phyloP scores from a whole-genome alignment of 2,113 vertebrate species.

The Bufo gargarizans region DNA sequence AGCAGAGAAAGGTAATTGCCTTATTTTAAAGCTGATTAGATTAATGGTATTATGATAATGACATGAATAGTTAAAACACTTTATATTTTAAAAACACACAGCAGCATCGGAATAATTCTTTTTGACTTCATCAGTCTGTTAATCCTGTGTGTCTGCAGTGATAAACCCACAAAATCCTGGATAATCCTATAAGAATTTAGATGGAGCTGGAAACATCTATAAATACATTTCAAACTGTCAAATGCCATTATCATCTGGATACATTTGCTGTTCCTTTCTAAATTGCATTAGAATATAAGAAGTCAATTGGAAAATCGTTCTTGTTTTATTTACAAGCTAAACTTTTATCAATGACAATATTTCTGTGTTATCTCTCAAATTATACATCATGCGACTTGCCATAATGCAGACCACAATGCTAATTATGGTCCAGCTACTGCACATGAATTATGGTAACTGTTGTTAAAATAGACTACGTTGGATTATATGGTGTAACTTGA shows the following conservation, averaged over 20 bases:
- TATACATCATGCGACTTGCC: background rate
- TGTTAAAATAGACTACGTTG: background rate
- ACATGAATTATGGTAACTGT: background rate
- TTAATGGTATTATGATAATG: constrained; percentile 72
- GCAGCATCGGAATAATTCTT: constrained; percentile 70
- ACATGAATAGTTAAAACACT: constrained; percentile 67
- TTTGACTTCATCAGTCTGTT: constrained; percentile 78
- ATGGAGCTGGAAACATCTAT: constrained; percentile 74
- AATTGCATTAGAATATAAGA: constrained; percentile 66
- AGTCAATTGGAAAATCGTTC: constrained; percentile 58
- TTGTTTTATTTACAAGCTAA: background rate
- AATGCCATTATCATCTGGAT: constrained; percentile 79
- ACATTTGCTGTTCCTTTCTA: constrained; percentile 67
- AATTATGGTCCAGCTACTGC: background rate
- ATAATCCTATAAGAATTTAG: constrained; percentile 82
- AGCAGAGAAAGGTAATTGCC: constrained; percentile 73
- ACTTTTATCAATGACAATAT: constrained; percentile 10
- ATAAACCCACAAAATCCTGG: constrained; percentile 83
- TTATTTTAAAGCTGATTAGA: constrained; percentile 74
- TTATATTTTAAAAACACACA: constrained; percentile 62
- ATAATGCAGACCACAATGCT: background rate
- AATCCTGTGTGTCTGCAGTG: constrained; percentile 80
- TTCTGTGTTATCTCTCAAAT: background rate
- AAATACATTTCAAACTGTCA: constrained; percentile 82
- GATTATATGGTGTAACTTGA: background rate